Evolutionary conservation across 2,888 invertebrate species (phyloP).

Genomic region (Lepidochrysops patricia): DNA sequence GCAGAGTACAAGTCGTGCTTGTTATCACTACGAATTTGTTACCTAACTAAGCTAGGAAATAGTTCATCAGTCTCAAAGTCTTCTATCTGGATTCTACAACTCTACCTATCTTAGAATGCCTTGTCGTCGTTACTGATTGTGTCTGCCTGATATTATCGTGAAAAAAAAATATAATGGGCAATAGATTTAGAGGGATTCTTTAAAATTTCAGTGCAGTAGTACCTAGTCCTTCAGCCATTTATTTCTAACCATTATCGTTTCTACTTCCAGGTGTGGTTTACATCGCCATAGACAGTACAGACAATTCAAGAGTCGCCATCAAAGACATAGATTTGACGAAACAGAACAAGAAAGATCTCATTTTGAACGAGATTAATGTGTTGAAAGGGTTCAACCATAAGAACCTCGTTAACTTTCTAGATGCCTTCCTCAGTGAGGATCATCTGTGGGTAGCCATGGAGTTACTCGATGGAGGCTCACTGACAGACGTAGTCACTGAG

Average conservation of each 20-base stretch:
- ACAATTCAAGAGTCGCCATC: slow-evolving; percentile 88
- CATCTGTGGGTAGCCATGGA: slow-evolving; percentile 99
- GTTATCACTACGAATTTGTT: too few species aligned
- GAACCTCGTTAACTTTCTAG: slow-evolving; percentile 96
- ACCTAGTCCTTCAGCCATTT: too few species aligned
- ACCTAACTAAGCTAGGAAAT: too few species aligned
- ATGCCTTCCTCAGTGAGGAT: slow-evolving; percentile 92
- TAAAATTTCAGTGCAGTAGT: too few species aligned
- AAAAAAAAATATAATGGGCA: too few species aligned
- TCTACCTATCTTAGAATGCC: too few species aligned
- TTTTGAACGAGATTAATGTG: slow-evolving; percentile 95
- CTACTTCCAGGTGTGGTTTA: slow-evolving; percentile 84
- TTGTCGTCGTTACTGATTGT: too few species aligned
- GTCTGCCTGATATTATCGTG: too few species aligned
- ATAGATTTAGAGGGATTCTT: too few species aligned
- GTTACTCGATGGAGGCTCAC: slow-evolving; percentile 92
- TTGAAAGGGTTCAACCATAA: slow-evolving; percentile 93
- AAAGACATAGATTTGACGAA: slow-evolving; percentile 96
- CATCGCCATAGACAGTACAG: slow-evolving; percentile 86
- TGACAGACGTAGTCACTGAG: slow-evolving; percentile 97
- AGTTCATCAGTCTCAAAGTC: too few species aligned
- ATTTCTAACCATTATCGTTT: not conserved
- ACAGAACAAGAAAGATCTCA: slow-evolving; percentile 96
- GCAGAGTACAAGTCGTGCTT: too few species aligned
- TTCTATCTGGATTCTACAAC: too few species aligned